Base-by-base conservation (phyloP, 1,140 invertebrate species). In the Chelonus insularis region DNA sequence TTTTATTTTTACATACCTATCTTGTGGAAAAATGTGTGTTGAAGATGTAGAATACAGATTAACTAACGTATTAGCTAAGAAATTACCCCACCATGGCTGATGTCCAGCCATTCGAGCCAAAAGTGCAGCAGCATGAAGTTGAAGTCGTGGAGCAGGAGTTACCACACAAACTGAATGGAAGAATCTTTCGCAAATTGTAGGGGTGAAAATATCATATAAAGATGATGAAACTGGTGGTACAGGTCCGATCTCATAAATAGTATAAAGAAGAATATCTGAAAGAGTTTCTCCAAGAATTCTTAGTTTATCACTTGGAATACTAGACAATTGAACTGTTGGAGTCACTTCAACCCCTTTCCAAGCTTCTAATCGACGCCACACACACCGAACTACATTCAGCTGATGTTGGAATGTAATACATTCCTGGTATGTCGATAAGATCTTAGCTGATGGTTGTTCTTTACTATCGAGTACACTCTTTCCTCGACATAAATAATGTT, bases 51-150 rank as follows among this genome's bases (percentile, higher is more conserved):
- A 88, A 74, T 93, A 96, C 48, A 94, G 86, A 65, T 86, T 84
- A 11, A 88, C 86, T 18, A 96, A 84, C 8, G 89, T 91, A 70
- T 90, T 90, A 1, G 91, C 89, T 3, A 97, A 82, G 71, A 94
- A 94, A 59, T 90, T 86, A 9, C 94, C 94, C 93, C 93, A 96
- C 92, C 92, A 96, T 1, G 85, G 82, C 72, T 91, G 87, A 57
- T 87, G 84, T 48, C 88, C 89, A 77, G 91, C 94, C 68, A 91
- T 87, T 29, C 91, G 86, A 20, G 92, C 89, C 67, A 95, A 78
- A 59, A 96, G 82, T 21, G 92, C 89, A 5, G 89, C 91, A 14
- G 87, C 84, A 18, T 87, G 83, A 4, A 92, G 83, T 73, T 93
- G 91, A 21, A 89, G 82, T 59, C 88, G 83, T 29, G 84, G 83